phyloP scores from a whole-genome alignment of 2,888 invertebrate species.

The Crematogaster levior region DNA sequence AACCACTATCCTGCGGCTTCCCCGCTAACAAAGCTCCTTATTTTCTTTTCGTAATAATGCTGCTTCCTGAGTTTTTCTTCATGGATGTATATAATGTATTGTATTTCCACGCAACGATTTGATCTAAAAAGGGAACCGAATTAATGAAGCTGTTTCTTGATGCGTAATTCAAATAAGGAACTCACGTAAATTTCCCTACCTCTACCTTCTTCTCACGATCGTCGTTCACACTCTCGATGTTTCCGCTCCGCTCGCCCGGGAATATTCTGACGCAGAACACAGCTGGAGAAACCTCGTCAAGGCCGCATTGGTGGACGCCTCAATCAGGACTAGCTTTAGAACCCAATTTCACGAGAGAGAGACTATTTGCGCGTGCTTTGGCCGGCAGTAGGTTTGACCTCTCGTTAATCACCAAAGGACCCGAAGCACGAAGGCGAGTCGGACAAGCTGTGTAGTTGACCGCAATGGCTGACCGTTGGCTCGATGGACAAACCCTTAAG shows the following conservation, averaged over 20 bases:
- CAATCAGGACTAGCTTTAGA: slow-evolving; percentile 81
- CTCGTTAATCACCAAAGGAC: slow-evolving; percentile 85
- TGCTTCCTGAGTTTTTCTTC: slow-evolving; percentile 25
- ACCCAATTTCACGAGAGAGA: slow-evolving; percentile 80
- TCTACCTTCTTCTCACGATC: slow-evolving; percentile 1
- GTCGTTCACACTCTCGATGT: slow-evolving; percentile 47
- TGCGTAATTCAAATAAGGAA: slow-evolving; percentile 24
- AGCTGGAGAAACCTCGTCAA: slow-evolving; percentile 65
- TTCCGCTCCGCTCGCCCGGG: slow-evolving; percentile 49
- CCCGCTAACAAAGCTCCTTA: slow-evolving; percentile 60
- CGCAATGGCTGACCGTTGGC: slow-evolving; percentile 81
- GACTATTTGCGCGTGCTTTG: slow-evolving; percentile 80
- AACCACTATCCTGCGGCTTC: slow-evolving; percentile 68
- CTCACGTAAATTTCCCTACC: slow-evolving; percentile 4
- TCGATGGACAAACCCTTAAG: slow-evolving; percentile 77
- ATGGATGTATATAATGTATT: neutral
- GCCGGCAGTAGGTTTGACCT: slow-evolving; percentile 81
- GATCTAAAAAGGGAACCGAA: neutral
- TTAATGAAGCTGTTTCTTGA: neutral
- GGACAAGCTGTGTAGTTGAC: slow-evolving; percentile 84
- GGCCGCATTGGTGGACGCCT: slow-evolving; percentile 75
- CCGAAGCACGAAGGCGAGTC: slow-evolving; percentile 80
- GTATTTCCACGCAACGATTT: neutral
- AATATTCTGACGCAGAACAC: slow-evolving; percentile 58
- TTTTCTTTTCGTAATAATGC: slow-evolving; percentile 44